phyloP scores from a whole-genome alignment of 2,888 invertebrate species.

The Eustalomyia histrio region DNA sequence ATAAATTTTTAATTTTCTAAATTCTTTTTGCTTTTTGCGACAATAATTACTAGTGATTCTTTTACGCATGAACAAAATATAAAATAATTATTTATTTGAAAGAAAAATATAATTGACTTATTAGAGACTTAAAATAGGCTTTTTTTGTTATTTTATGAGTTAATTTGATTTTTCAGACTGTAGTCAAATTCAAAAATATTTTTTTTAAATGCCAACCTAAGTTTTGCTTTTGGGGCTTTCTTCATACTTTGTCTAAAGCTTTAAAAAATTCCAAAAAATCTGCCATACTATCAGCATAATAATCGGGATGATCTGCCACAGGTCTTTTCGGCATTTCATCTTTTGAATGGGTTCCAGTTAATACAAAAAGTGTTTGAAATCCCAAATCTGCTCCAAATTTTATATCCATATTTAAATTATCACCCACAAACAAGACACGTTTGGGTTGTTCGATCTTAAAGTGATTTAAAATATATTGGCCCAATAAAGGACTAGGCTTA shows the following conservation, averaged over 20 bases:
- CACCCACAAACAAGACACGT: slow-evolving; percentile 89
- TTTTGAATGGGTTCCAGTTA: slow-evolving; percentile 79
- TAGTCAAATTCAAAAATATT: too few relatives aligned
- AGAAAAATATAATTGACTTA: too few relatives aligned
- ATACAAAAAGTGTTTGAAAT: slow-evolving; percentile 85
- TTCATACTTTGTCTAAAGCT: slow-evolving; percentile 4
- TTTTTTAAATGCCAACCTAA: too few relatives aligned
- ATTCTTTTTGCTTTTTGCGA: background rate
- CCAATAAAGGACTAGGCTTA: slow-evolving; percentile 78
- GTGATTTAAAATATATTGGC: slow-evolving; percentile 71
- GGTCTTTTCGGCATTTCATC: slow-evolving; percentile 65
- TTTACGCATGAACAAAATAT: background rate
- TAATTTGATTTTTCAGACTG: too few relatives aligned
- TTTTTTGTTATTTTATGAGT: too few relatives aligned
- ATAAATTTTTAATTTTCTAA: too few relatives aligned
- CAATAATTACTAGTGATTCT: background rate
- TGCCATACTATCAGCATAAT: slow-evolving; percentile 68
- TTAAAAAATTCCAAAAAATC: slow-evolving; percentile 69
- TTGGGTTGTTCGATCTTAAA: slow-evolving; percentile 81
- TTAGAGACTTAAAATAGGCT: too few relatives aligned
- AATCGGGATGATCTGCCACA: slow-evolving; percentile 67
- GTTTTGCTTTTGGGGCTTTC: too few relatives aligned
- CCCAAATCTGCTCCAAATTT: slow-evolving; percentile 85
- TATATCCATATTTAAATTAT: slow-evolving; percentile 89
- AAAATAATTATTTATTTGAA: background rate